These are phyloP conservation scores for Dendropsophus ebraccatus DNA, from an alignment of 2,113 vertebrate species.

Conservation along the genomic window DNA sequence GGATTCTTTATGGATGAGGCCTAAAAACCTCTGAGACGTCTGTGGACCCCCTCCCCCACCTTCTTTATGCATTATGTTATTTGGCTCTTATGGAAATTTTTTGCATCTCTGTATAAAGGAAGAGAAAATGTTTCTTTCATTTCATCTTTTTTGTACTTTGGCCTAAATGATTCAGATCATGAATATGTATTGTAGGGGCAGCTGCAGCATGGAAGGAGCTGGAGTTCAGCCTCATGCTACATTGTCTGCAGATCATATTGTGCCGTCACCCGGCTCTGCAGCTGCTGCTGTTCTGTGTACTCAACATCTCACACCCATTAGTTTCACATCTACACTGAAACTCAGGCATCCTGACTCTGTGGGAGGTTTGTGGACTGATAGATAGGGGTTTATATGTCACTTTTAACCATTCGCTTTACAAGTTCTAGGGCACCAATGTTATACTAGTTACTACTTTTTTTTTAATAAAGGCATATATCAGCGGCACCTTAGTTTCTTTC, in stretches of 20 bases:
- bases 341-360: not conserved
- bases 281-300: not conserved
- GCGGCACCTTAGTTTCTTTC: too few relatives aligned
- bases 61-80: not conserved
- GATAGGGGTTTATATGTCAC: not conserved
- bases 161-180: not conserved
- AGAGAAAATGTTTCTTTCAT: constrained; percentile 1
- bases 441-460: not conserved
- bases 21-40: not conserved
- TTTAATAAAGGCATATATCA: too few relatives aligned
- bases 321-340: not conserved
- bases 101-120: not conserved
- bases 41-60: not conserved
- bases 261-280: not conserved
- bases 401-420: not conserved
- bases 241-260: not conserved
- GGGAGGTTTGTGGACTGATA: not conserved
- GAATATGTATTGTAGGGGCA: constrained; percentile 18
- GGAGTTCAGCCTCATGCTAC: not conserved
- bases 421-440: not conserved
- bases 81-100: not conserved
- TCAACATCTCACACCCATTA: not conserved
- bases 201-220: constrained; percentile 2
- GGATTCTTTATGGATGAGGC: too few relatives aligned
- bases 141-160: not conserved